A percentile compares a stretch with the other conserved stretches of the same genome.
Evolutionary conservation across 1,140 invertebrate species (phyloP).

Genomic region (Bombus vancouverensis): DNA sequence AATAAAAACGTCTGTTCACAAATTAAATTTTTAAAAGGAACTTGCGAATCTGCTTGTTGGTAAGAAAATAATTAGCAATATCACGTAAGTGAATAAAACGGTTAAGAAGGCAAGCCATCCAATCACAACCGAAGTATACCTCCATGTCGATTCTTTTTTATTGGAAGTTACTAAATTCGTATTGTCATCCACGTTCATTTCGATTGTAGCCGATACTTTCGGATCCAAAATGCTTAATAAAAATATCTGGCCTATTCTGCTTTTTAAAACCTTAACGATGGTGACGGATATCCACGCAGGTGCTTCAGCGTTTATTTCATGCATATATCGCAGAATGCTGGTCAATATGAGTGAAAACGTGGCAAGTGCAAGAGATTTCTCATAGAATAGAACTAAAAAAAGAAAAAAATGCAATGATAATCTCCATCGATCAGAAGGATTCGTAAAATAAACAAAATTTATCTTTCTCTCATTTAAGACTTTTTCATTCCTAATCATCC

Average conservation of each 20-base stretch:
- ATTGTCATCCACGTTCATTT: constrained; percentile 69
- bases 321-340: constrained; percentile 72
- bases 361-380: constrained; percentile 78
- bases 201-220: constrained; percentile 69
- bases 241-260: constrained; percentile 71
- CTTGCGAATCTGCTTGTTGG: constrained; percentile 36
- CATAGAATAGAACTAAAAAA: constrained; percentile 80
- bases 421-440: not conserved
- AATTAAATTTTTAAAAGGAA: not conserved
- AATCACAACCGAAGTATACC: constrained; percentile 64
- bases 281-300: constrained; percentile 62
- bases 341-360: constrained; percentile 78
- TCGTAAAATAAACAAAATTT: not conserved
- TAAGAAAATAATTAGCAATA: constrained; percentile 62
- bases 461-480: not conserved
- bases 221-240: constrained; percentile 73
- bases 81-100: constrained; percentile 62
- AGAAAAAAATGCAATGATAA: constrained; percentile 34
- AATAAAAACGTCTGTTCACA: not conserved
- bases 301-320: constrained; percentile 46
- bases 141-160: constrained; percentile 60
- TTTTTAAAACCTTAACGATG: constrained; percentile 61
- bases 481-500: not conserved
- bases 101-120: constrained; percentile 68
- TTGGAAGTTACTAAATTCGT: constrained; percentile 58